phyloP scores from a whole-genome alignment of 2,113 vertebrate genomes.

The Scopus umbretta region DNA sequence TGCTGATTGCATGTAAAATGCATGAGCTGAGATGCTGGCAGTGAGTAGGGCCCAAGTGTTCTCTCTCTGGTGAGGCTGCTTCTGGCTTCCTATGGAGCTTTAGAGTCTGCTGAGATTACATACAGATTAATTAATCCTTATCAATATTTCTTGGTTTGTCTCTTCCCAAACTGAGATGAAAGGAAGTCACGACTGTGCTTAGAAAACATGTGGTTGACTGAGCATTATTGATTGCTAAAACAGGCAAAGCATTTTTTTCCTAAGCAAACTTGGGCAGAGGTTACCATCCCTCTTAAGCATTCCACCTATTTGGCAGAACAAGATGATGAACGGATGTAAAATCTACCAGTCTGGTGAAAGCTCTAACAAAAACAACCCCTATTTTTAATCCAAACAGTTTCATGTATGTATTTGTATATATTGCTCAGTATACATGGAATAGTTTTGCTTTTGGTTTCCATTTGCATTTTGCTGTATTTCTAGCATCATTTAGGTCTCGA shows the following conservation, averaged over 20 bases:
- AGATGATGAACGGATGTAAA: neutral
- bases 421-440: neutral
- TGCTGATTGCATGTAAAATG: neutral
- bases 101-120: neutral
- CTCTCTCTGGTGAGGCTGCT: neutral
- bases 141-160: neutral
- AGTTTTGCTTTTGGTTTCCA: neutral
- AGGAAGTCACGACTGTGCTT: neutral
- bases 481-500: neutral
- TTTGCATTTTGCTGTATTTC: neutral
- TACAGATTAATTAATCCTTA: neutral
- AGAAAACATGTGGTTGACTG: neutral
- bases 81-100: neutral
- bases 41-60: neutral
- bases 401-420: neutral
- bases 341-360: neutral
- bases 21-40: neutral
- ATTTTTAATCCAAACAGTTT: neutral
- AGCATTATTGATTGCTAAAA: neutral
- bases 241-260: neutral
- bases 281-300: neutral
- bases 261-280: neutral
- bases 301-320: neutral
- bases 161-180: neutral
- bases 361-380: neutral